These are phyloP conservation scores for Mnemiopsis leidyi DNA, from an alignment of 37 sponge, comb jelly and placozoan species.

Conservation along the genomic window DNA sequence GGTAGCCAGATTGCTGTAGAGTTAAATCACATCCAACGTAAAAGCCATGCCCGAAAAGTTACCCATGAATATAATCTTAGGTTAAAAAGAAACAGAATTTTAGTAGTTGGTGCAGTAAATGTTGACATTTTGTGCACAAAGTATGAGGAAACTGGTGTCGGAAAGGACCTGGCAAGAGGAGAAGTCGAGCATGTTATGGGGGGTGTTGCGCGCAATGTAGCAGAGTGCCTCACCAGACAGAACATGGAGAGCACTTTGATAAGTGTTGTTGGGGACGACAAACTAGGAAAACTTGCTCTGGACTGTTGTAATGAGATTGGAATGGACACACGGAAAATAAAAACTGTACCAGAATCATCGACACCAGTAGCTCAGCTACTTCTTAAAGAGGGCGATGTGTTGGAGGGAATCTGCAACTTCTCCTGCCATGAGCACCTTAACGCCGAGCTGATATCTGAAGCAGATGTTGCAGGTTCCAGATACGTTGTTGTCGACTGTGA, in stretches of 20 bases:
- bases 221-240: slow-evolving; percentile 77
- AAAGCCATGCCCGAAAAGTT: background rate
- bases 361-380: background rate
- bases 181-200: slow-evolving; percentile 71
- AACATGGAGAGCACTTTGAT: slow-evolving; percentile 74
- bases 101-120: slow-evolving; percentile 78
- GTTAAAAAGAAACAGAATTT: background rate
- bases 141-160: slow-evolving; percentile 61
- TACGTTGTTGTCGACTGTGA: slow-evolving; percentile 27
- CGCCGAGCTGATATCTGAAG: background rate
- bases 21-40: slow-evolving; percentile 56
- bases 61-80: background rate
- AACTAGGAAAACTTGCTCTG: slow-evolving; percentile 67
- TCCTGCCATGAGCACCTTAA: background rate
- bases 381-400: background rate
- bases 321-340: background rate
- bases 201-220: slow-evolving; percentile 75
- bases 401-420: slow-evolving; percentile 18
- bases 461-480: background rate
- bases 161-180: slow-evolving; percentile 66
- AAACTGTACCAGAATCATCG: background rate
- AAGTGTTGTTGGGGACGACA: slow-evolving; percentile 80
- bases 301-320: slow-evolving; percentile 17
- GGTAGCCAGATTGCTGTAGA: slow-evolving; percentile 82
- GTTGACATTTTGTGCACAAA: slow-evolving; percentile 73